phyloP scores from a whole-genome alignment of 1,140 invertebrate genomes.

The Dendroctonus valens region DNA sequence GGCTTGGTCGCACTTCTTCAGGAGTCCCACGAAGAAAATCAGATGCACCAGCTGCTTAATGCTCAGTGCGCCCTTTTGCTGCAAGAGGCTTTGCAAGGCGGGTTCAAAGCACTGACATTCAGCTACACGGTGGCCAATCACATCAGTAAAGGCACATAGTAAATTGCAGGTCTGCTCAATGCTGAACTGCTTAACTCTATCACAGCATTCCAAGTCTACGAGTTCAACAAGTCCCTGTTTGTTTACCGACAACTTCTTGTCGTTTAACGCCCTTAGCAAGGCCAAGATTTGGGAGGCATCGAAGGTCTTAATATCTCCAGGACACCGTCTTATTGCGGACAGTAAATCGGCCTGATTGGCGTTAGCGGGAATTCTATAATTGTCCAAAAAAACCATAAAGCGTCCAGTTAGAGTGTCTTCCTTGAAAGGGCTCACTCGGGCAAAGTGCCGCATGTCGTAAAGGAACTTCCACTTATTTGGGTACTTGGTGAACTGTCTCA shows the following conservation, averaged over 20 bases:
- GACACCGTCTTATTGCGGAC: conserved; percentile 6
- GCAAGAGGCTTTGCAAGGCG: conserved; percentile 36
- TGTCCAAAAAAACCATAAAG: conserved; percentile 39
- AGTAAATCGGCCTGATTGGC: conserved; percentile 20
- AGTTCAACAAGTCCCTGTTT: conserved; percentile 33
- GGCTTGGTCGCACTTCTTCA: conserved; percentile 41
- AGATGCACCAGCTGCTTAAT: conserved; percentile 44
- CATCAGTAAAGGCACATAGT: conserved; percentile 39
- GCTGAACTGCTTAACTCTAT: conserved; percentile 32
- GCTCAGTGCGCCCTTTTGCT: conserved; percentile 27
- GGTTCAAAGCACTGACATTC: conserved; percentile 40
- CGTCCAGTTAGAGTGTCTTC: conserved; percentile 41
- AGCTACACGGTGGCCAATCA: conserved; percentile 38
- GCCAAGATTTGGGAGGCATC: conserved; percentile 18
- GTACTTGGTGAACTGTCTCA: background rate
- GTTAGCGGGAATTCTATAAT: background rate
- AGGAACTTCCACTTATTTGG: conserved; percentile 6
- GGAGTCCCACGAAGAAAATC: conserved; percentile 46
- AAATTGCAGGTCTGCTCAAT: conserved; percentile 36
- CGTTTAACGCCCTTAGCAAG: conserved; percentile 28
- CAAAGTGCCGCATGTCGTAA: conserved; percentile 10
- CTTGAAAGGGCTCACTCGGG: conserved; percentile 27
- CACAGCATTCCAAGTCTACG: conserved; percentile 40
- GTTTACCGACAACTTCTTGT: conserved; percentile 25
- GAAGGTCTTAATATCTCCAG: conserved; percentile 16